Evolutionary conservation across 2,797 vertebrate genomes (phyloP).

Genomic region (Melanogrammus aeglefinus): DNA sequence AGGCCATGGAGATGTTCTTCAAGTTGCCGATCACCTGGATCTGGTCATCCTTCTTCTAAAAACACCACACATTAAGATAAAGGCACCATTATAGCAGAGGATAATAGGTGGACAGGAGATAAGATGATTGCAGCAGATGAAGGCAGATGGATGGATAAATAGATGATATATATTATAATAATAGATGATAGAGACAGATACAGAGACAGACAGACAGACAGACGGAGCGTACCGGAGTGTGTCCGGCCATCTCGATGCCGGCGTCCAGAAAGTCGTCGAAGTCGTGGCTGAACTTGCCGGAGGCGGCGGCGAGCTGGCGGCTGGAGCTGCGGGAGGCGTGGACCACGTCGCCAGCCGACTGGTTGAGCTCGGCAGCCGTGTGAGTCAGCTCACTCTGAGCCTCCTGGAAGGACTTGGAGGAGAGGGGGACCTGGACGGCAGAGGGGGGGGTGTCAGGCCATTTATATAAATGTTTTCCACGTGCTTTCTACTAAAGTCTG

Average conservation of each 20-base stretch:
- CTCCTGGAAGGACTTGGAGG: conserved; percentile 94
- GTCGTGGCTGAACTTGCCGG: conserved; percentile 95
- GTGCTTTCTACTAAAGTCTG: too few species aligned
- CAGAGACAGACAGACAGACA: too few species aligned
- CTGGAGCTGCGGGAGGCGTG: conserved; percentile 91
- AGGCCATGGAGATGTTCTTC: conserved; percentile 99
- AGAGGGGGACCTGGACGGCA: conserved; percentile 79
- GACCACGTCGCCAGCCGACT: conserved; percentile 95
- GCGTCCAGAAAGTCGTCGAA: conserved; percentile 98
- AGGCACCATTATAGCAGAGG: neutral
- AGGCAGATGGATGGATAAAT: too few species aligned
- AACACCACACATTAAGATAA: conserved; percentile 32
- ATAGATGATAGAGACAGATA: neutral
- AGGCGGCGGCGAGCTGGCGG: conserved; percentile 89
- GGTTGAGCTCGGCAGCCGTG: conserved; percentile 93
- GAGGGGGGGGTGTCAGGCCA: neutral
- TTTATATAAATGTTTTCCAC: too few species aligned
- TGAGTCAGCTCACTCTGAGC: conserved; percentile 94
- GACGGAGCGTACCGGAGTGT: conserved; percentile 82
- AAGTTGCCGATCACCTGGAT: conserved; percentile 97
- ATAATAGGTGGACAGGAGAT: too few species aligned
- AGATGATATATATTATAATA: neutral
- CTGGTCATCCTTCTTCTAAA: conserved; percentile 96
- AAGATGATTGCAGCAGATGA: too few species aligned
- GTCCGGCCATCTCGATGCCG: conserved; percentile 99